These are phyloP conservation scores for Tanypteryx hageni DNA, from an alignment of 2,888 invertebrate genomes.

Conservation along the genomic window DNA sequence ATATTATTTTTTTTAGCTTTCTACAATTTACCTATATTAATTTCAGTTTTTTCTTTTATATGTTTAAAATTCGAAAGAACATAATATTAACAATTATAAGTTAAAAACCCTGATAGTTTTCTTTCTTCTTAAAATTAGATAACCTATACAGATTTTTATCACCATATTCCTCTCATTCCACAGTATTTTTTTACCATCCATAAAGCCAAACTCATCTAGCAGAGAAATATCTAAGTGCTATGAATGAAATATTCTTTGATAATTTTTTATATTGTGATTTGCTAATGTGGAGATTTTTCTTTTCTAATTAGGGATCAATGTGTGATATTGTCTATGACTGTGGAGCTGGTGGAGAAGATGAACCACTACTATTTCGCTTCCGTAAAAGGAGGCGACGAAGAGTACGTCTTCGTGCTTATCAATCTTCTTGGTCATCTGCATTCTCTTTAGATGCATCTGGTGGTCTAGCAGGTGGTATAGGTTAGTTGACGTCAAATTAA, in stretches of 20 bases:
- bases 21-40: no score
- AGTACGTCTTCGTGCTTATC: constrained; percentile 79
- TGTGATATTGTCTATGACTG: constrained; percentile 80
- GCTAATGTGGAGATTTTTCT: background rate
- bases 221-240: no score
- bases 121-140: no score
- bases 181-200: no score
- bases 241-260: background rate
- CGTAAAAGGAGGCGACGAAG: constrained; percentile 77
- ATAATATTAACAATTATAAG: no score
- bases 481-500: constrained; percentile 67
- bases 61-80: no score
- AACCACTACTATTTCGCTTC: constrained; percentile 84
- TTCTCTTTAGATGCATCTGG: constrained; percentile 84
- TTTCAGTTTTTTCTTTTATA: no score
- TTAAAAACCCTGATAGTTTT: no score
- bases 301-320: constrained; percentile 78
- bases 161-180: no score
- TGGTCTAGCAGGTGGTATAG: constrained; percentile 82
- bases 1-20: no score
- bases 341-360: constrained; percentile 75
- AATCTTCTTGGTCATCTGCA: constrained; percentile 82
- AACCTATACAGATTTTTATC: no score
- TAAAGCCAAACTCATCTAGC: no score
- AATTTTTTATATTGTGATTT: background rate